Conservation (phyloP, 2,113 vertebrate species). For the Craseonycteris thonglongyai region DNA sequence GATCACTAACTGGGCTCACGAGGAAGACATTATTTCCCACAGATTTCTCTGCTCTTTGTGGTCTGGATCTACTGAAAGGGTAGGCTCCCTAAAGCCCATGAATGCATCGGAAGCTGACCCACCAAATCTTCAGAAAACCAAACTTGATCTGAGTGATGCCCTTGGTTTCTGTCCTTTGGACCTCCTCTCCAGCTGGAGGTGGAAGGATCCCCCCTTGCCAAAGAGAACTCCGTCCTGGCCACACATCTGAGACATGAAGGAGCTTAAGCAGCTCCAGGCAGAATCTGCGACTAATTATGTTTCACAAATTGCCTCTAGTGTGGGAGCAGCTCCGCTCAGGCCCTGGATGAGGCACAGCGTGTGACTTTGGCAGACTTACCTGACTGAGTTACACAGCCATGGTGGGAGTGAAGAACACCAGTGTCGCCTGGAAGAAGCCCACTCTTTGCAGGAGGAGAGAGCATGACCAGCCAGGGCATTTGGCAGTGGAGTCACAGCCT, state of each 20-base stretch:
- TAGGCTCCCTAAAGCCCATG: constrained; percentile 48
- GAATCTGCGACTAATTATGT: constrained; percentile 52
- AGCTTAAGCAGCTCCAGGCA: constrained; percentile 41
- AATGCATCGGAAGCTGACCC: constrained; percentile 3
- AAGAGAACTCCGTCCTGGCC: constrained; percentile 20
- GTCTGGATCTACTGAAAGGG: constrained; percentile 44
- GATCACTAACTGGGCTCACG: constrained; percentile 16
- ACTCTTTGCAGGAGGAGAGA: constrained; percentile 46
- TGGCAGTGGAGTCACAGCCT: constrained; percentile 43
- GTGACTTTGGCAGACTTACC: constrained; percentile 15
- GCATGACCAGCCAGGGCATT: constrained; percentile 41
- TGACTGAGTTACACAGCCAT: background rate
- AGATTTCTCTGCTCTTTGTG: constrained; percentile 33
- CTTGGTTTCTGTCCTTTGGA: constrained; percentile 15
- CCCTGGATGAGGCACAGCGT: background rate
- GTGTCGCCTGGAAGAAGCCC: constrained; percentile 24
- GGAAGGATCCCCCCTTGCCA: background rate
- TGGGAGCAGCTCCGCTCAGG: background rate
- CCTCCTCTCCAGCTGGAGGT: constrained; percentile 6
- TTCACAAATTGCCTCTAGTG: constrained; percentile 11
- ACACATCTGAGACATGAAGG: constrained; percentile 41
- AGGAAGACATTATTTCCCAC: constrained; percentile 34
- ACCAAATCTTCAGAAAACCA: constrained; percentile 34
- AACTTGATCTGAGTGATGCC: background rate
- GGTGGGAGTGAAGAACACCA: background rate